Base-by-base conservation (phyloP, 1,140 invertebrate species). In the Drosophila suzukii region DNA sequence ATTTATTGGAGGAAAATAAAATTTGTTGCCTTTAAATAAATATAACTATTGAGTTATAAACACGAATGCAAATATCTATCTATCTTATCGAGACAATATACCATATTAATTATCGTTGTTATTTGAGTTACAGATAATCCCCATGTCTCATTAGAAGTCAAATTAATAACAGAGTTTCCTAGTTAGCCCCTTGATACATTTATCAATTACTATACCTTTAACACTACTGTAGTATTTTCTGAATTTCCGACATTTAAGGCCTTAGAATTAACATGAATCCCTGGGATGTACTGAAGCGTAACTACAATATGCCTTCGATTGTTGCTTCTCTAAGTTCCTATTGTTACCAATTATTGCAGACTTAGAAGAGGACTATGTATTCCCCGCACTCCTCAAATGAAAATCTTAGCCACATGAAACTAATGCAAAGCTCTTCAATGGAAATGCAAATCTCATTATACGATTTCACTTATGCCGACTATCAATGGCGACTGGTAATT, bases 361-460 rank as follows among this genome's bases (percentile, higher is more conserved):
- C 20, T 20, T 20, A 1, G 20, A 20, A 20, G 43, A 63, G 32
- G n/a, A 12, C n/a, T 20, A 20, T 12, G 24, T 39, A 17, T 54
- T 10, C n/a, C 17, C 8, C 8, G 11, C n/a, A 15, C 55, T 36
- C 8, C 53, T 30, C n/a, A 10, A 8, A 17, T 15, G 20, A 5
- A 46, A 17, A 20, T 36, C 1, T 30, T 1, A 46, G 32, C 41
- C 20, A 58, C 39, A 36, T 10, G 59, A 61, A 24, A 11, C 43
- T n/a, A 11, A 44, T 27, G 15, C 67, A 43, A 49, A 44, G 36
- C 54, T 38, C 27, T 39, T 17, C 53, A 24, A 73, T 49, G 50
- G 6, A 65, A 66, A 72, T 72, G 32, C 30, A 58, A 81, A 81
- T 63, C 54, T 67, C 50, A 82, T 85, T 74, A 66, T 38, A 20